These are phyloP conservation scores for Pogonomyrmex californicus DNA, from an alignment of 1,140 invertebrate species.

Conservation along the genomic window DNA sequence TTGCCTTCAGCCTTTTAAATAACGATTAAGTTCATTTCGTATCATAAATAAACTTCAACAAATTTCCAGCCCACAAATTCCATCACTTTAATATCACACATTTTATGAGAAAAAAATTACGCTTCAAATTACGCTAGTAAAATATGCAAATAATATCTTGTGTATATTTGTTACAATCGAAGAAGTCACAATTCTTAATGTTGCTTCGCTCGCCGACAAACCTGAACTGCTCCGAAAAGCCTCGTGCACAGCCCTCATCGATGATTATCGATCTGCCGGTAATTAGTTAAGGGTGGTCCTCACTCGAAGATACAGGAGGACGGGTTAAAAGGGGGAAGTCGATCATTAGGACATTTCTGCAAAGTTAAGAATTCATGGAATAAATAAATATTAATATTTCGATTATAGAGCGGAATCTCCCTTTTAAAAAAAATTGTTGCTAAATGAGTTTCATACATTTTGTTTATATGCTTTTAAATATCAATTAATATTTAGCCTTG, in stretches of 20 bases:
- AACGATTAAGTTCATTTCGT: not conserved
- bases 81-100: not conserved
- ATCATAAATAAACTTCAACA: not conserved
- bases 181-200: conserved; percentile 8
- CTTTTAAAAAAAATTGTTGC: not conserved
- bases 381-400: not conserved
- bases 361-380: not conserved
- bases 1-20: not conserved
- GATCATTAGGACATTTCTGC: not conserved
- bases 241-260: conserved; percentile 57
- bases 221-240: conserved; percentile 41
- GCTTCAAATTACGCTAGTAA: not conserved
- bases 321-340: not conserved
- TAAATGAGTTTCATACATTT: not conserved
- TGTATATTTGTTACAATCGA: conserved; percentile 42
- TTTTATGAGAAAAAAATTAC: not conserved
- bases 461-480: not conserved
- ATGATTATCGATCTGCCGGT: conserved; percentile 70
- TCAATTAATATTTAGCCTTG: not conserved
- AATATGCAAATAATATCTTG: not conserved
- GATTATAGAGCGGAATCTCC: not conserved
- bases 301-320: conserved; percentile 35
- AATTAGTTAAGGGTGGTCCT: conserved; percentile 58
- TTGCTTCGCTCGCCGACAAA: conserved; percentile 29
- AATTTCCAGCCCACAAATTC: not conserved